These are phyloP conservation scores for Apodemus speciosus DNA, from an alignment of 2,113 vertebrate species.

Conservation along the genomic window DNA sequence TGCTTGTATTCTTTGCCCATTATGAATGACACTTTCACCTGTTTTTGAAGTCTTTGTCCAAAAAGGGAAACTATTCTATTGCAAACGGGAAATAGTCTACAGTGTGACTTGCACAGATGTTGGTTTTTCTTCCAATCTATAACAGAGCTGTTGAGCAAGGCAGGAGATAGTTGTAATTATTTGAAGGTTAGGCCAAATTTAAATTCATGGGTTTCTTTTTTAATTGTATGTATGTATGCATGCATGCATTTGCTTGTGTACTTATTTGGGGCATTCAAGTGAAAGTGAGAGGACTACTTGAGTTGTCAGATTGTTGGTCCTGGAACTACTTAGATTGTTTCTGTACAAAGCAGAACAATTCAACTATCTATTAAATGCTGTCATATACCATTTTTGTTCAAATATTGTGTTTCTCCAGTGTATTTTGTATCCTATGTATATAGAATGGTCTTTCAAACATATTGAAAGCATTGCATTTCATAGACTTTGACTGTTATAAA, in stretches of 20 bases:
- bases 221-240: background rate
- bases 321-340: background rate
- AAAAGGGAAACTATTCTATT: background rate
- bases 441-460: background rate
- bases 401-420: background rate
- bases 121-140: background rate
- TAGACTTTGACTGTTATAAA: background rate
- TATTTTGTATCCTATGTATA: background rate
- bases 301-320: background rate
- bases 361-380: background rate
- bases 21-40: background rate
- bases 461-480: background rate
- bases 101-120: background rate
- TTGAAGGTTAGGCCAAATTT: background rate
- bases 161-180: background rate
- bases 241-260: no score
- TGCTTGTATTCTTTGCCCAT: background rate
- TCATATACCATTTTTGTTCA: background rate
- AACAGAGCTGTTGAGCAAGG: background rate
- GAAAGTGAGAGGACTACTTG: background rate
- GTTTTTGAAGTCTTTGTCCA: background rate
- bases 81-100: background rate
- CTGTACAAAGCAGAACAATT: background rate
- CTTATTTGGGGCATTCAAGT: background rate
- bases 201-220: background rate